Percentiles rank a stretch among this genome's conserved stretches.
These are phyloP conservation scores for Seriola dumerili DNA, from an alignment of 2,113 vertebrate genomes.

Conservation along the genomic window DNA sequence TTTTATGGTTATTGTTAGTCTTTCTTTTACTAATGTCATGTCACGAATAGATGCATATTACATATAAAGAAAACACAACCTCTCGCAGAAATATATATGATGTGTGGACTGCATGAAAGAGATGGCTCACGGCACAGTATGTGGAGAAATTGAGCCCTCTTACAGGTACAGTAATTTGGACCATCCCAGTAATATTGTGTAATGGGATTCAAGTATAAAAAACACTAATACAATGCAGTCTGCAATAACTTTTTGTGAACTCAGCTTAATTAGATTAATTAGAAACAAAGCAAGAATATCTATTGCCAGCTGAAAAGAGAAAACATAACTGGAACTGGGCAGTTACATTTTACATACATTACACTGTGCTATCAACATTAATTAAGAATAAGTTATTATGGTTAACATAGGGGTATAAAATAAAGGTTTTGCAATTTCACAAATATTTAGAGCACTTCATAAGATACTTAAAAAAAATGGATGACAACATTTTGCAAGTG, in stretches of 20 bases:
- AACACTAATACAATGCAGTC: neutral
- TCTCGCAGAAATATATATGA: too few relatives aligned
- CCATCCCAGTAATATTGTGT: neutral
- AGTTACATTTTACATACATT: neutral
- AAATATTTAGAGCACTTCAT: neutral
- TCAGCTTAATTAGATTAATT: neutral
- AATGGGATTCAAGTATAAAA: neutral
- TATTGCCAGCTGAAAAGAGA: too few relatives aligned
- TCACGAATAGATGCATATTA: neutral
- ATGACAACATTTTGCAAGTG: conserved; percentile 17
- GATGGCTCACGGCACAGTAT: too few relatives aligned
- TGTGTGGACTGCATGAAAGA: too few relatives aligned
- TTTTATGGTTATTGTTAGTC: neutral
- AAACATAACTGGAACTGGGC: too few relatives aligned
- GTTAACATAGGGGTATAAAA: neutral
- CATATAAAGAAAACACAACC: neutral
- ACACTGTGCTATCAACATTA: neutral
- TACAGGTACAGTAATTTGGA: too few relatives aligned
- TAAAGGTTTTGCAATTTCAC: neutral
- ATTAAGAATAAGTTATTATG: neutral
- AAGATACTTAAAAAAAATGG: neutral
- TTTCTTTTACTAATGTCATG: too few relatives aligned
- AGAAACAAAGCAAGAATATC: neutral
- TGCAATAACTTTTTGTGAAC: neutral
- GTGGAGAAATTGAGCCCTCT: too few relatives aligned